Conservation (phyloP, 2,888 invertebrate genomes). For the Himalopsyche tibetana region DNA sequence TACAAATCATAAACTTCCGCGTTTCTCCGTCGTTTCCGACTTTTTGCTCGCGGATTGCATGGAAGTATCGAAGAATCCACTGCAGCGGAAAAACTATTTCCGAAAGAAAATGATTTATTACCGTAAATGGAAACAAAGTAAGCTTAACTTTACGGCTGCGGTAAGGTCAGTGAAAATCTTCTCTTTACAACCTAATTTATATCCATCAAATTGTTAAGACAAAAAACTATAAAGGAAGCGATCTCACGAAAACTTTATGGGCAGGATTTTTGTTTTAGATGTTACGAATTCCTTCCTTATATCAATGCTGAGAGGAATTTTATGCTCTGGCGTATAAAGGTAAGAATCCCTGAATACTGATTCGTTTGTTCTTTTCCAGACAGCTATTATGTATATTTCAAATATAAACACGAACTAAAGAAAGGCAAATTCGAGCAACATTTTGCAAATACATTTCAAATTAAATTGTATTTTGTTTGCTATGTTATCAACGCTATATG, state of each 20-base stretch:
- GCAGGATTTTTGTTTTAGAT: conserved; percentile 17
- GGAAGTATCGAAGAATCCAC: conserved; percentile 22
- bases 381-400: too few relatives aligned
- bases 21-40: conserved; percentile 1
- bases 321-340: not conserved
- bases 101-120: conserved; percentile 44
- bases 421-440: too few relatives aligned
- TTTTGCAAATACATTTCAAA: too few relatives aligned
- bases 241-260: not conserved
- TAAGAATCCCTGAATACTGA: not conserved
- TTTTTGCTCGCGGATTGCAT: conserved; percentile 15
- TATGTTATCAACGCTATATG: too few relatives aligned
- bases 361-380: not conserved
- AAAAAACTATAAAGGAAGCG: conserved; percentile 29
- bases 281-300: conserved; percentile 4
- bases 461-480: too few relatives aligned
- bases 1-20: conserved; percentile 28
- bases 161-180: conserved; percentile 39
- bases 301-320: conserved; percentile 7
- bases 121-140: conserved; percentile 36
- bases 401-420: too few relatives aligned
- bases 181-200: conserved; percentile 40
- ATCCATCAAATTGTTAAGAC: conserved; percentile 27
- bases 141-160: conserved; percentile 33
- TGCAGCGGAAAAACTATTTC: conserved; percentile 34